Percentiles rank a stretch among this genome's conserved stretches.
phyloP scores from a whole-genome alignment of 1,140 invertebrate species.

The Drosophila leontia region DNA sequence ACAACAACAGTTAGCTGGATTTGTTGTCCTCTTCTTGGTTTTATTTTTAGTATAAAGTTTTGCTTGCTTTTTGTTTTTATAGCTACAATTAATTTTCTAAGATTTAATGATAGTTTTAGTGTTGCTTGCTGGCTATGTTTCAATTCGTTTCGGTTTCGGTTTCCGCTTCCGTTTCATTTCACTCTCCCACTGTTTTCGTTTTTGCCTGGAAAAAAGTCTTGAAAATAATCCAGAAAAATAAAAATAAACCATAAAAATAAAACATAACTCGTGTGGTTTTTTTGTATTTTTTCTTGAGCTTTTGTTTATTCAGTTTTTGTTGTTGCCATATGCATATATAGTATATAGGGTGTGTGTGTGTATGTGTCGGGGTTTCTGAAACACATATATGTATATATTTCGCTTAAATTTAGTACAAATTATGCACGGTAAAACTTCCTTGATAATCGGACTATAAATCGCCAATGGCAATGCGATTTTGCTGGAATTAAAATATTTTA shows the following conservation, averaged over 20 bases:
- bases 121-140: constrained; percentile 59
- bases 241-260: constrained; percentile 50
- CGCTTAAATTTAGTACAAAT: constrained; percentile 58
- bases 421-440: constrained; percentile 77
- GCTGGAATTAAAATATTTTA: background rate
- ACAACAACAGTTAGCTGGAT: constrained; percentile 51
- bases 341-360: constrained; percentile 39
- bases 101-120: constrained; percentile 72
- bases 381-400: constrained; percentile 41
- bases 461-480: constrained; percentile 16
- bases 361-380: constrained; percentile 32
- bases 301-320: constrained; percentile 57
- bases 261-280: constrained; percentile 65
- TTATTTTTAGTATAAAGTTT: constrained; percentile 65
- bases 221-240: constrained; percentile 5
- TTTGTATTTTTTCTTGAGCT: constrained; percentile 52
- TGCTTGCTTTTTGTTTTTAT: constrained; percentile 40
- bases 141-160: constrained; percentile 27
- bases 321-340: constrained; percentile 53
- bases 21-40: constrained; percentile 29
- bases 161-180: constrained; percentile 21
- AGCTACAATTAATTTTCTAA: constrained; percentile 78
- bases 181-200: constrained; percentile 7
- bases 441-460: constrained; percentile 22
- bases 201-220: constrained; percentile 8